Percentiles rank a stretch among this genome's conserved stretches.
phyloP scores from a whole-genome alignment of 2,888 invertebrate species.

The Atethmia centrago region DNA sequence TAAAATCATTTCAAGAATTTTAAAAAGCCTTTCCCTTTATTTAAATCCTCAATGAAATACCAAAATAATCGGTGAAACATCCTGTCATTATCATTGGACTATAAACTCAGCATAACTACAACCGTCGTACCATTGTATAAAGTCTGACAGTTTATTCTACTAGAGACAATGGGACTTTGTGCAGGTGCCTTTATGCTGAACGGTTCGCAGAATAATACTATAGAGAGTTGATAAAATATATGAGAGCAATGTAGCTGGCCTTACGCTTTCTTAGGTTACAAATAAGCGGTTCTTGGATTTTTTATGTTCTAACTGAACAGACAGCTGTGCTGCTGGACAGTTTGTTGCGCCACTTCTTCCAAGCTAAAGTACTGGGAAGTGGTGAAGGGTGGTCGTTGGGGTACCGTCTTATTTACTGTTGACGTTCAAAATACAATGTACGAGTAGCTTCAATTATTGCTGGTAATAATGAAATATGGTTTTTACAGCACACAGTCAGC shows the following conservation, averaged over 20 bases:
- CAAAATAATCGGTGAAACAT: neutral
- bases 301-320: neutral
- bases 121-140: neutral
- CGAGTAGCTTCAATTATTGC: neutral
- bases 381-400: no score
- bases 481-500: neutral
- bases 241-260: neutral
- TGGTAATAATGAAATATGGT: neutral
- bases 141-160: slow-evolving; percentile 17
- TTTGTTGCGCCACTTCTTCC: no score
- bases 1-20: neutral
- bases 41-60: neutral
- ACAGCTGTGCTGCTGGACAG: no score
- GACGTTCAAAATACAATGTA: neutral
- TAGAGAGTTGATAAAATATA: neutral
- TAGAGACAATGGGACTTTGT: slow-evolving; percentile 12
- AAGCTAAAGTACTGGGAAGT: no score
- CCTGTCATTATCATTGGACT: neutral
- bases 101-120: slow-evolving; percentile 16
- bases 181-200: neutral
- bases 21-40: neutral
- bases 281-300: neutral
- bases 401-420: no score
- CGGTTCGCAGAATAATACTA: slow-evolving; percentile 1
- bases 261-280: neutral